Percentiles rank a stretch among this genome's conserved stretches.
phyloP scores from a whole-genome alignment of 2,888 invertebrate genomes.

The Celastrina argiolus region DNA sequence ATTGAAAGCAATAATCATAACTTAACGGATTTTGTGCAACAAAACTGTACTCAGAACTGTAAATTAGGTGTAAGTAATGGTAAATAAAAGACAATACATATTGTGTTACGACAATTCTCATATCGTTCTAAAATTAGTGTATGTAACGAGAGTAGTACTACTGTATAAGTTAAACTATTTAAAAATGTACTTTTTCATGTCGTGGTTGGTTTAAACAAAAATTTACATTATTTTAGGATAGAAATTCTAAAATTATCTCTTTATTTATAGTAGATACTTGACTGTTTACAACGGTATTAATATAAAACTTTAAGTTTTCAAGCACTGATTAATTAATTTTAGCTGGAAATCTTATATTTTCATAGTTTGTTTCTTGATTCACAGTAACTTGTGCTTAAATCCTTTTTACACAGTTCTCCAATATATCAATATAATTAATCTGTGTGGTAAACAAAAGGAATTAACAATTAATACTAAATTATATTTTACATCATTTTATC shows the following conservation, averaged over 20 bases:
- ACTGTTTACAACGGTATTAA: too few species aligned
- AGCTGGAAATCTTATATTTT: too few species aligned
- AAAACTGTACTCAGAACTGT: background rate
- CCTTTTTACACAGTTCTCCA: background rate
- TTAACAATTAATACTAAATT: background rate
- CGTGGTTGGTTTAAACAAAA: background rate
- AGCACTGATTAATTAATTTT: too few species aligned
- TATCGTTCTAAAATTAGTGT: conserved; percentile 45
- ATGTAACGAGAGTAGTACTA: background rate
- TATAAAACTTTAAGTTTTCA: too few species aligned
- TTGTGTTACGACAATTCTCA: conserved; percentile 63
- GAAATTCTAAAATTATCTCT: background rate
- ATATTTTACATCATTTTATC: background rate
- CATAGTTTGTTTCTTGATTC: too few species aligned
- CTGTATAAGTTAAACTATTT: background rate
- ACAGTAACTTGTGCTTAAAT: background rate
- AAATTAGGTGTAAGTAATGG: conserved; percentile 22
- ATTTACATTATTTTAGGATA: background rate
- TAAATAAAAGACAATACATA: conserved; percentile 73
- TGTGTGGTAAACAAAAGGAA: background rate
- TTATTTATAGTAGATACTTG: too few species aligned
- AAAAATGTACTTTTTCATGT: background rate
- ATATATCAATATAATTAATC: background rate
- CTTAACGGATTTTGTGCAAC: background rate
- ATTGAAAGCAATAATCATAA: background rate